Conservation (phyloP, 2,888 invertebrate genomes). For the Epirrita christyi region DNA sequence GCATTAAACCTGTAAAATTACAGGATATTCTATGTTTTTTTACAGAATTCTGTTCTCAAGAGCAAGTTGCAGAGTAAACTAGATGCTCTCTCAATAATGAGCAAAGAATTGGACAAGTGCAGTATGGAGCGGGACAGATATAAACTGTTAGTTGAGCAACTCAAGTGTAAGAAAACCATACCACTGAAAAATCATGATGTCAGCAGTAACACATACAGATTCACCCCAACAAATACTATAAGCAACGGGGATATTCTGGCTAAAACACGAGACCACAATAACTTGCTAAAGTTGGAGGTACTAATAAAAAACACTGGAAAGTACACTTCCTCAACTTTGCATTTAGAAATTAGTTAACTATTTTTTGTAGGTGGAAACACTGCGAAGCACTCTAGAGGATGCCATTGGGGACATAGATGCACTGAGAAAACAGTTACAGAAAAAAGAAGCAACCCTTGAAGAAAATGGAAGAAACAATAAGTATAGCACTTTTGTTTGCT, state of each 20-base stretch:
- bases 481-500: slow-evolving; percentile 43
- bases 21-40: slow-evolving; percentile 25
- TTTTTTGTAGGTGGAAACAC: slow-evolving; percentile 84
- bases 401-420: slow-evolving; percentile 88
- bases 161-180: slow-evolving; percentile 80
- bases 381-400: slow-evolving; percentile 89
- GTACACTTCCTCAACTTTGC: neutral
- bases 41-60: slow-evolving; percentile 86
- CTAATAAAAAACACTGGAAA: neutral
- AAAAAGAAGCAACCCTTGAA: slow-evolving; percentile 47
- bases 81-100: slow-evolving; percentile 92
- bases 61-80: slow-evolving; percentile 92
- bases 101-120: slow-evolving; percentile 90
- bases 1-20: neutral
- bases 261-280: slow-evolving; percentile 85
- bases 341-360: neutral
- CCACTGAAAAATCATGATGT: slow-evolving; percentile 49
- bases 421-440: slow-evolving; percentile 80
- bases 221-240: slow-evolving; percentile 71
- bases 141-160: slow-evolving; percentile 91
- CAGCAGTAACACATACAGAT: slow-evolving; percentile 55
- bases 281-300: slow-evolving; percentile 82
- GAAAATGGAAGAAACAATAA: slow-evolving; percentile 49
- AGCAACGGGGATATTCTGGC: slow-evolving; percentile 85
- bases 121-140: slow-evolving; percentile 92